Evolutionary conservation across 2,888 invertebrate species (phyloP).

Genomic region (Limulus polyphemus): DNA sequence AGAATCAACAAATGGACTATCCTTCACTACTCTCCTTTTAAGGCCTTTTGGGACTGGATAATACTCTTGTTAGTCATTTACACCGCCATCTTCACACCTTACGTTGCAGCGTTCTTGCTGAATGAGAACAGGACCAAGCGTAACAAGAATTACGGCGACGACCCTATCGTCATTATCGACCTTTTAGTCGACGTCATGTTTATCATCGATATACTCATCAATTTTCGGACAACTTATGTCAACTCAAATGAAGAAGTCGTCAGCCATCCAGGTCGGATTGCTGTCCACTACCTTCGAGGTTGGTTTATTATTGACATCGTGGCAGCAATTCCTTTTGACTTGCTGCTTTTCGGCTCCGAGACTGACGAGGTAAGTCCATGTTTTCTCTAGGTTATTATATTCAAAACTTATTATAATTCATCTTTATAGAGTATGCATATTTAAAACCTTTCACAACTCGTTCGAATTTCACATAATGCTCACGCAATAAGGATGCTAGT

Average conservation of each 20-base stretch:
- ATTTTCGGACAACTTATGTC: conserved; percentile 98
- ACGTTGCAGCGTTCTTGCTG: conserved; percentile 93
- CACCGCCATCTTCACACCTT: conserved; percentile 97
- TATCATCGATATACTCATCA: conserved; percentile 97
- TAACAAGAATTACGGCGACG: conserved; percentile 56
- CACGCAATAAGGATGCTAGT: no score
- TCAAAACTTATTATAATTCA: no score
- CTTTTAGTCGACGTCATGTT: conserved; percentile 95
- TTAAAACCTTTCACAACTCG: no score
- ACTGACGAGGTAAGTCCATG: conserved; percentile 79
- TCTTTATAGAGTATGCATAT: no score
- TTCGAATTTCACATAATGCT: no score
- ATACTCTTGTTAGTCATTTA: conserved; percentile 90
- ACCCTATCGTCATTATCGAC: conserved; percentile 91
- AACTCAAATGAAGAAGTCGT: conserved; percentile 92
- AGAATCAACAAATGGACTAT: conserved; percentile 95
- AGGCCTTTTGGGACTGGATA: conserved; percentile 99
- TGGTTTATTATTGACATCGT: conserved; percentile 99
- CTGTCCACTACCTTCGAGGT: conserved; percentile 89
- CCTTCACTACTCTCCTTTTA: conserved; percentile 96
- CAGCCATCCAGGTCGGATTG: conserved; percentile 92
- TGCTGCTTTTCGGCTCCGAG: conserved; percentile 81
- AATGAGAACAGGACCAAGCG: conserved; percentile 72
- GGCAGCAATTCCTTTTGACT: conserved; percentile 96
- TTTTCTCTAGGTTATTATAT: no score